phyloP scores from a whole-genome alignment of 2,797 vertebrate species.

The Lagocephalus sceleratus region DNA sequence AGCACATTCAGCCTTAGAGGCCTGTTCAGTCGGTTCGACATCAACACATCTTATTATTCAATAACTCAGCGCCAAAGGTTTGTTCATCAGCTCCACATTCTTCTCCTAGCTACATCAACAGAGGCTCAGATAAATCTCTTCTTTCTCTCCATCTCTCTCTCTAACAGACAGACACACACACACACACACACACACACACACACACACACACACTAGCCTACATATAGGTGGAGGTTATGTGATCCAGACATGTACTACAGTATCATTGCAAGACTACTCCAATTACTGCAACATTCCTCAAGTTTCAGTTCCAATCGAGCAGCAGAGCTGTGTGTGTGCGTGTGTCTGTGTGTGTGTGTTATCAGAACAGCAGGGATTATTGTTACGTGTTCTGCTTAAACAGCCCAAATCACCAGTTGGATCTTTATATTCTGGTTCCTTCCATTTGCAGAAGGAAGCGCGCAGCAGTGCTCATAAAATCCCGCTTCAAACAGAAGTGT shows the following conservation, averaged over 20 bases:
- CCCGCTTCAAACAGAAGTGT: too few species aligned
- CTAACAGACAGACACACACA: conserved; percentile 6
- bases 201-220: conserved; percentile 1
- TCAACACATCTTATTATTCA: not conserved
- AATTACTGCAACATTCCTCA: conserved; percentile 21
- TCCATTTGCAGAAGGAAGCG: not conserved
- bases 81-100: conserved; percentile 47
- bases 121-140: conserved; percentile 8
- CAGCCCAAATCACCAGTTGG: not conserved
- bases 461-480: not conserved
- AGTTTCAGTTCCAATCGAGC: conserved; percentile 22
- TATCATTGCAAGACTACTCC: conserved; percentile 30
- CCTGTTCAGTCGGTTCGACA: conserved; percentile 26
- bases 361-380: not conserved
- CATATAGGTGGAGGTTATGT: conserved; percentile 24
- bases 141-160: not conserved
- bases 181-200: conserved; percentile 9
- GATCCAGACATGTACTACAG: conserved; percentile 30
- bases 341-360: conserved; percentile 1
- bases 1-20: conserved; percentile 12
- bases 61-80: not conserved
- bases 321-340: conserved; percentile 19
- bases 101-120: conserved; percentile 14
- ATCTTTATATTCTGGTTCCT: not conserved
- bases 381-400: not conserved